Base-by-base conservation (phyloP, 2,888 invertebrate species). In the Opisthograptis luteolata region DNA sequence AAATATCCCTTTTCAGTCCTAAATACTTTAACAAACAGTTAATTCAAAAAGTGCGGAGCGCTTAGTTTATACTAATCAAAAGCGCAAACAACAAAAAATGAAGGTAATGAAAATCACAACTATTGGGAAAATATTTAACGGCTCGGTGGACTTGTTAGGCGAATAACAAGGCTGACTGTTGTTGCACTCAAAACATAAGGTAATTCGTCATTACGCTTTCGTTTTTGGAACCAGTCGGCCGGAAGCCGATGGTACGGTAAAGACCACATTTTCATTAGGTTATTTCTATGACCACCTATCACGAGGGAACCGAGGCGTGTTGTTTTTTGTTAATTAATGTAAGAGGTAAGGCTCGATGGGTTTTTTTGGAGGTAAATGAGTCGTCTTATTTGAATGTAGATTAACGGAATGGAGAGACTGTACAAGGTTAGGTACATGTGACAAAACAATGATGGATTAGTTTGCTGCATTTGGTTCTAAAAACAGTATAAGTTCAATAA, bases 261-360 rank as follows among this genome's bases (percentile, higher is more conserved):
- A 58, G 47, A 54, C 51, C 27, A 42, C 55, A 53, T 60, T 69
- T 68, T 67, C 71, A 73, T 69, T 4, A 65, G 55, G 55, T 72
- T 73, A 71, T 74, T 72, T 57, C 46, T 46, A 27, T 61, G 73
- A 49, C 74, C 74, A 74, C 75, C 73, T 62, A 68, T 47, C 42
- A 49, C 36, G 63, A 28, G 36, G n/a, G 36, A 25, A 35, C 30
- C 17, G 24, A 14, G 5, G 40, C 24, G 24, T 32, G 36, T 46
- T 55, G 35, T 55, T 55, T 57, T 57, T 52, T 54, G 46, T 46
- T 57, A 49, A 60, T 60, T 60, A 52, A 47, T 54, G 27, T 39
- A 25, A 20, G 40, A 45, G 9, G 17, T 3, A 17, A 27, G 39
- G 32, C 17, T 27, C 3, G 7, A 44, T 41, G 8, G 20, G 9